phyloP scores from a whole-genome alignment of 2,888 invertebrate genomes.

The Megaustenia siamemsis region DNA sequence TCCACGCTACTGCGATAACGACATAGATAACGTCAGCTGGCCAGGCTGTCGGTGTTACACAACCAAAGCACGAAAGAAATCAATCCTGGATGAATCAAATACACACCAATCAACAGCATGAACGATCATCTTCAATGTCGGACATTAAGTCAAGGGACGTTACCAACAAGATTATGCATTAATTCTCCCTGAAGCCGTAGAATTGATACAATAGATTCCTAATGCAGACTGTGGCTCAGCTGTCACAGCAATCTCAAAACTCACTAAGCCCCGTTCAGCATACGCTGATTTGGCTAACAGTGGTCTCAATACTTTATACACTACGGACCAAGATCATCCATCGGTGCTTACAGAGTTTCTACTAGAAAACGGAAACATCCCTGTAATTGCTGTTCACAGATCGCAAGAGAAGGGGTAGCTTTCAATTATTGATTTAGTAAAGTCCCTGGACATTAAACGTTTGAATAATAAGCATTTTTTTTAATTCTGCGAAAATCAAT shows the following conservation, averaged over 20 bases:
- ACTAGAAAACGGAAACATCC: too few relatives aligned
- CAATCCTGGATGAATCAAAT: neutral
- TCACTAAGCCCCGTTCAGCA: neutral
- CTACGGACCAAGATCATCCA: too few relatives aligned
- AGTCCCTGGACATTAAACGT: too few relatives aligned
- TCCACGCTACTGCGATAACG: neutral
- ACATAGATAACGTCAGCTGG: neutral
- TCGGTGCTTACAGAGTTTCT: too few relatives aligned
- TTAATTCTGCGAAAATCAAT: too few relatives aligned
- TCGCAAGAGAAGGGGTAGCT: too few relatives aligned
- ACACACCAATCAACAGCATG: neutral
- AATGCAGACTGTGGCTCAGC: neutral
- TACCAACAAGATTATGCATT: neutral
- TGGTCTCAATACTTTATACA: too few relatives aligned
- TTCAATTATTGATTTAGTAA: too few relatives aligned
- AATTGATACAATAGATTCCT: constrained; percentile 12
- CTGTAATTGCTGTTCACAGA: too few relatives aligned
- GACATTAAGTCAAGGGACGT: neutral
- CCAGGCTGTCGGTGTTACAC: neutral
- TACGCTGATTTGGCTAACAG: neutral
- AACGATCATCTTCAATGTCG: neutral
- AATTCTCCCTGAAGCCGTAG: constrained; percentile 10
- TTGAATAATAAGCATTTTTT: too few relatives aligned
- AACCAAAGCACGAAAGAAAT: neutral
- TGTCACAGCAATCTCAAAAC: neutral